Base-by-base conservation (phyloP, 64 coral and sea anemone species). In the Trachythela sp. region DNA sequence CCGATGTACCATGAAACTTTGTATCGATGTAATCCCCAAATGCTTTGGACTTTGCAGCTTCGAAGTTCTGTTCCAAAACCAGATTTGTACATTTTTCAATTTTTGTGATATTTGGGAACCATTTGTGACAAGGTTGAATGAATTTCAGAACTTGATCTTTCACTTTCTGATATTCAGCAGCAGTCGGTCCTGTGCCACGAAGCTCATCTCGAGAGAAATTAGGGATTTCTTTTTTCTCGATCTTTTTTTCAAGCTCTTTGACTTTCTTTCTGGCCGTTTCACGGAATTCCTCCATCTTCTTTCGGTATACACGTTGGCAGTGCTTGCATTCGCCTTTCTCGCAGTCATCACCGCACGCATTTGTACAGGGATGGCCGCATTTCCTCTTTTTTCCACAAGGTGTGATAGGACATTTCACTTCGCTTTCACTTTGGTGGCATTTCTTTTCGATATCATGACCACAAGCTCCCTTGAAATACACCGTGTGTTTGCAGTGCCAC, bases 81-180 rank as follows among this genome's bases (percentile, higher is more conserved):
- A 86, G 49, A 48, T 86, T 86, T 50, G 85, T 86, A 26, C 56
- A 39, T 33, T 86, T 86, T 13, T 86, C 85, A 48, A 86, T 86
- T 52, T 48, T 48, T 13, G 20, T 45, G 85, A 86, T 30, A 13
- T 20, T 17, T 54, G 85, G 85, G 29, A 43, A 86, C 85, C 85
- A 86, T 4, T 86, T 52, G 48, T 86, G 85, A 11, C 40, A 52
- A 4, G 41, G 85, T 52, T 86, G 85, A 17, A 52, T 52, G 29
- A 49, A 86, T 30, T 86, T 86, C 40, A 86, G 5, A 13, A 86
- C 85, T 52, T 52, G 85, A 33, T 86, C 85, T 50, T 1, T 48
- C 0, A 86, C 85, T 1, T 18, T 86, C 32, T 86, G 85, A 27
- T 49, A 86, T 33, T 86, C 85, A 14, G 85, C 85, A 40, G 85